A percentile compares a stretch with the other conserved stretches of the same genome.
Evolutionary conservation across 1,140 invertebrate species (phyloP).

Genomic region (Drosophila erecta): DNA sequence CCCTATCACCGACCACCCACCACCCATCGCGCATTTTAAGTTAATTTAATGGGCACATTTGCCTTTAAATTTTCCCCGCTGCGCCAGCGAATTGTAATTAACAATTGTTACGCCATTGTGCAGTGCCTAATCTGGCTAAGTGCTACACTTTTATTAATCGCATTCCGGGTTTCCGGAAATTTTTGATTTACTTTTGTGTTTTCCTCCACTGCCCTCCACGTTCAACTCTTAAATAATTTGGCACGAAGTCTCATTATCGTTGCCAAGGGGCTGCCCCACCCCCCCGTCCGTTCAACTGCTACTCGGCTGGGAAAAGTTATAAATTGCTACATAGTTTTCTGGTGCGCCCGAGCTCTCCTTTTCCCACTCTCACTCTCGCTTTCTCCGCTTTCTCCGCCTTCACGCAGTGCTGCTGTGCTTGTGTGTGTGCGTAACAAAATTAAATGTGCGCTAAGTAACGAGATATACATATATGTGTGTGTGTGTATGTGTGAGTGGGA

Average conservation of each 20-base stretch:
- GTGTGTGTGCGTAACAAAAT: constrained; percentile 70
- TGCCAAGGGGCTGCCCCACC: constrained; percentile 23
- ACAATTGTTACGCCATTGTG: constrained; percentile 41
- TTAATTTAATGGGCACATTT: constrained; percentile 17
- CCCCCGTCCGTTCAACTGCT: neutral
- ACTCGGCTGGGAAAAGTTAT: constrained; percentile 59
- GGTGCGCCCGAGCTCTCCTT: constrained; percentile 52
- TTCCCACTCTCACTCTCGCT: constrained; percentile 5
- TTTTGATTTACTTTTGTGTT: constrained; percentile 56
- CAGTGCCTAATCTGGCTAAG: constrained; percentile 47
- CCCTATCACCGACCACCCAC: too few relatives aligned
- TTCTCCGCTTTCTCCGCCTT: constrained; percentile 1
- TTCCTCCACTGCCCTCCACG: constrained; percentile 7
- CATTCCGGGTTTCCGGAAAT: constrained; percentile 34
- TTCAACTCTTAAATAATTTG: constrained; percentile 60
- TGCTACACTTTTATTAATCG: constrained; percentile 54
- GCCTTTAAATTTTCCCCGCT: constrained; percentile 1
- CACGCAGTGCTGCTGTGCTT: constrained; percentile 4
- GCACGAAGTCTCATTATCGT: constrained; percentile 61
- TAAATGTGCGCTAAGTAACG: constrained; percentile 81
- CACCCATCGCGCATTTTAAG: neutral
- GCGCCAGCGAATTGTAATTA: constrained; percentile 37
- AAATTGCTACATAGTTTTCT: constrained; percentile 80
- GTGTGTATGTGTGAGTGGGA: constrained; percentile 3
- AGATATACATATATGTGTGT: constrained; percentile 28